phyloP scores from a whole-genome alignment of 2,888 invertebrate species.

The Schizaphis graminum region DNA sequence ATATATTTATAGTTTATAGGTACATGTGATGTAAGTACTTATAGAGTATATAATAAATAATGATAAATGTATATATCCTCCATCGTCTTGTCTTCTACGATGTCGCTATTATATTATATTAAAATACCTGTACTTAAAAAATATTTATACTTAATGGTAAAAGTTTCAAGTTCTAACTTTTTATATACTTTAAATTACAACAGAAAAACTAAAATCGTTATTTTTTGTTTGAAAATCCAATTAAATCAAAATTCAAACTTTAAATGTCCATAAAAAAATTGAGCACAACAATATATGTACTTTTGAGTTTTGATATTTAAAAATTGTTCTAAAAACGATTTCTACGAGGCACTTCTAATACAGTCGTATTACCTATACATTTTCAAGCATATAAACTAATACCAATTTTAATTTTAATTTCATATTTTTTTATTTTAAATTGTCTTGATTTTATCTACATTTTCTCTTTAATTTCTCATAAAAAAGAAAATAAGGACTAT shows the following conservation, averaged over 20 bases:
- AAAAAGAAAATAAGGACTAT: background rate
- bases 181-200: background rate
- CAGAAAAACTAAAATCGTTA: no score
- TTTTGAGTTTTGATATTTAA: background rate
- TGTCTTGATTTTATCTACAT: background rate
- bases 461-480: background rate
- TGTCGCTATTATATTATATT: no score
- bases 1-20: no score
- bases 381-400: background rate
- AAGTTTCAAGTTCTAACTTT: background rate
- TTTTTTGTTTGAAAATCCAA: background rate
- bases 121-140: background rate
- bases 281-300: background rate
- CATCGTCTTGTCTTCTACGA: no score
- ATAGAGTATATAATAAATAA: background rate
- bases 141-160: background rate
- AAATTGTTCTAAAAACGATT: background rate
- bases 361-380: background rate
- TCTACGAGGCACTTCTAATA: background rate
- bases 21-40: background rate
- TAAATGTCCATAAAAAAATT: background rate
- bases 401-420: background rate
- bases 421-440: background rate
- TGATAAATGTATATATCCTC: background rate
- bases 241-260: background rate